Evolutionary conservation across 2,888 invertebrate species (phyloP).

Genomic region (Papilio gigon): DNA sequence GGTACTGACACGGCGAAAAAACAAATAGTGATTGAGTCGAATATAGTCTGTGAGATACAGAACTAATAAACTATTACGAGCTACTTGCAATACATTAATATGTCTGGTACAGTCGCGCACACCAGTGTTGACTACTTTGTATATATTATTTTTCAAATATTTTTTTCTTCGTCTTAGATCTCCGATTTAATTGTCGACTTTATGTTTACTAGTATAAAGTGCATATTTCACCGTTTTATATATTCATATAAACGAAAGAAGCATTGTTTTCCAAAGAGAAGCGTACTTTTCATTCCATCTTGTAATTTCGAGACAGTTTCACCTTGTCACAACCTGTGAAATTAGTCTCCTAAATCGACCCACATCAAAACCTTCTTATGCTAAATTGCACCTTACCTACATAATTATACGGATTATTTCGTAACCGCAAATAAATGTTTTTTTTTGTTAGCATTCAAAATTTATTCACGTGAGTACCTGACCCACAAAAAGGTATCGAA

Average conservation of each 20-base stretch:
- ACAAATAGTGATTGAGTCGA: neutral
- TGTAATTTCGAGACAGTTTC: constrained; percentile 17
- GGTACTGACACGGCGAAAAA: neutral
- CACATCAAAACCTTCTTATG: constrained; percentile 29
- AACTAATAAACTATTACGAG: constrained; percentile 39
- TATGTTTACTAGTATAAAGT: neutral
- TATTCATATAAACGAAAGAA: neutral
- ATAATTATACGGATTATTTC: constrained; percentile 35
- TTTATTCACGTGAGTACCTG: constrained; percentile 25
- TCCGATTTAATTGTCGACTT: neutral
- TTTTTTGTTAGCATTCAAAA: neutral
- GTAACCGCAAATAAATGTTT: neutral
- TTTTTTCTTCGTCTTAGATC: neutral
- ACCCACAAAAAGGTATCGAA: constrained; percentile 14
- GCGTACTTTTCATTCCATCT: neutral
- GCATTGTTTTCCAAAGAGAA: neutral
- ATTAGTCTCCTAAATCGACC: constrained; percentile 15
- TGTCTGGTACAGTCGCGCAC: constrained; percentile 47
- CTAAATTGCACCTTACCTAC: constrained; percentile 25
- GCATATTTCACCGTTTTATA: neutral
- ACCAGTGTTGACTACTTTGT: constrained; percentile 4
- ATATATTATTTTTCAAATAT: neutral
- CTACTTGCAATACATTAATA: constrained; percentile 56
- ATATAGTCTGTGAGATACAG: constrained; percentile 26
- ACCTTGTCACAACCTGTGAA: constrained; percentile 25